Conservation (phyloP, 2,797 vertebrate genomes). For the Melanotaenia nigrans region DNA sequence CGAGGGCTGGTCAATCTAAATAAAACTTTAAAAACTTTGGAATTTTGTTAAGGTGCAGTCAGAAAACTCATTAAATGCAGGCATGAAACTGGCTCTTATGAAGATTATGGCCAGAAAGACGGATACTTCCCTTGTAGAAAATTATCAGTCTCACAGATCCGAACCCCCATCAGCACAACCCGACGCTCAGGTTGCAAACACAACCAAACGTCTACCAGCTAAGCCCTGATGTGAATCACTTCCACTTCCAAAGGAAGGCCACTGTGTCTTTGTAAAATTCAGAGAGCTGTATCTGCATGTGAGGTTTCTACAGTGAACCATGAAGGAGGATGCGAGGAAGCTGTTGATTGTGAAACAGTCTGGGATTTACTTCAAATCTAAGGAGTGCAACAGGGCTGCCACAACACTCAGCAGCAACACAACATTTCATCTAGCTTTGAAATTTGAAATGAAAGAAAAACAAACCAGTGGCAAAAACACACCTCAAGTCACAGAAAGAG, state of each 20-base stretch:
- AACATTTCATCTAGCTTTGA: background rate
- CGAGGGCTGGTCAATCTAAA: background rate
- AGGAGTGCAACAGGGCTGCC: background rate
- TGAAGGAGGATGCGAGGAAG: background rate
- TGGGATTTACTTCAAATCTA: background rate
- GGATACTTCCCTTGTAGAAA: constrained; percentile 2
- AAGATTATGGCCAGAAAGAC: background rate
- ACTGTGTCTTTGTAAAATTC: background rate
- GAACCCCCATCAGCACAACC: constrained; percentile 2
- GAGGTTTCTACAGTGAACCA: constrained; percentile 1
- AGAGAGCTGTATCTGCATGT: background rate
- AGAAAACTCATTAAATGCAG: no score
- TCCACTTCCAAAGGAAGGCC: background rate
- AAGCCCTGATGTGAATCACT: background rate
- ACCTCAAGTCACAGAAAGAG: background rate
- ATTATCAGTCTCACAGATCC: constrained; percentile 13
- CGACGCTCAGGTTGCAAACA: background rate
- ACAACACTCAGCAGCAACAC: constrained; percentile 1
- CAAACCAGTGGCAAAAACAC: background rate
- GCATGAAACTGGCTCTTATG: background rate
- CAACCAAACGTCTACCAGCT: background rate
- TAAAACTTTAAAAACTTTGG: background rate
- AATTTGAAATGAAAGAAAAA: no score
- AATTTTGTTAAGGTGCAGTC: background rate
- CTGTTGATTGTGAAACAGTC: background rate